Evolutionary conservation across 2,888 invertebrate species (phyloP).

Genomic region (Eumerus sabulonum): DNA sequence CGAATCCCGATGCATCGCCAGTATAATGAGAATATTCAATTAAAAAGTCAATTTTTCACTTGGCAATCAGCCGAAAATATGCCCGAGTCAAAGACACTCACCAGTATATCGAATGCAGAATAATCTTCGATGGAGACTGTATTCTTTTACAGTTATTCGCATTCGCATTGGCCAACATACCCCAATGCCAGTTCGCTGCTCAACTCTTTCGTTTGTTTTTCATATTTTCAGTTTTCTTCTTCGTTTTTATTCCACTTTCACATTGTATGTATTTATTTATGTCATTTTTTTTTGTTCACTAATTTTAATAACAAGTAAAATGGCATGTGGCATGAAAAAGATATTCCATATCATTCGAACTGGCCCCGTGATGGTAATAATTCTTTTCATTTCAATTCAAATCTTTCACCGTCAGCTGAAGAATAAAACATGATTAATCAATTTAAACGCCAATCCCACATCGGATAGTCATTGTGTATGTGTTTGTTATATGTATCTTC

Average conservation of each 20-base stretch:
- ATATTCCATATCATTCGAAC: constrained; percentile 32
- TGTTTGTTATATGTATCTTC: not conserved
- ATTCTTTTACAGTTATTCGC: constrained; percentile 62
- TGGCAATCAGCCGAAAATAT: constrained; percentile 66
- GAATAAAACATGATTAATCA: constrained; percentile 67
- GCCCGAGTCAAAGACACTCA: constrained; percentile 63
- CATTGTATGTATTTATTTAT: constrained; percentile 3
- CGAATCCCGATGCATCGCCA: constrained; percentile 33
- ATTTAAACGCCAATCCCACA: constrained; percentile 68
- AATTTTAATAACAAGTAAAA: constrained; percentile 58
- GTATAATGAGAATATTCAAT: constrained; percentile 67
- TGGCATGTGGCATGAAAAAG: constrained; percentile 25
- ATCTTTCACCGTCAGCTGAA: constrained; percentile 52
- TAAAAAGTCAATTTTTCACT: constrained; percentile 69
- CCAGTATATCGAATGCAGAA: not conserved
- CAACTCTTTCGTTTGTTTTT: constrained; percentile 24
- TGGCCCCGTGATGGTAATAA: constrained; percentile 51
- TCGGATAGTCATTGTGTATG: constrained; percentile 19
- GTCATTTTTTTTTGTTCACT: constrained; percentile 18
- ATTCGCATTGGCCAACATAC: constrained; percentile 18
- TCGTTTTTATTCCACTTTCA: constrained; percentile 43
- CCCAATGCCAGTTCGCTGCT: constrained; percentile 14
- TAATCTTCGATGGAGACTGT: constrained; percentile 29
- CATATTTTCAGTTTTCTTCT: not conserved
- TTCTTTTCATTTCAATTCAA: constrained; percentile 65